Conservation (phyloP, 2,113 vertebrate species). For the Eurypyga helias region DNA sequence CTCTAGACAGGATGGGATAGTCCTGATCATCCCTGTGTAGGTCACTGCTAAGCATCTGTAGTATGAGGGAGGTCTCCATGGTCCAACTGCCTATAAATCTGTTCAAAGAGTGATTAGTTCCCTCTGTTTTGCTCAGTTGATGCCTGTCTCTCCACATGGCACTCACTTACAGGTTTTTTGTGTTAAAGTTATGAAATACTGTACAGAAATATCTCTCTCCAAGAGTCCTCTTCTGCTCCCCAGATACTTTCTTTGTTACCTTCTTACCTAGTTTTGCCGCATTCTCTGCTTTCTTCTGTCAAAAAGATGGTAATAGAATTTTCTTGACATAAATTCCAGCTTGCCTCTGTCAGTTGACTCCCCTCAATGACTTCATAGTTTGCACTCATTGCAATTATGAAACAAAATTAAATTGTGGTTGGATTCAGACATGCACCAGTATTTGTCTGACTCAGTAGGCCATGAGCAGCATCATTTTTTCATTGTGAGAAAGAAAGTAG, state of each 20-base stretch:
- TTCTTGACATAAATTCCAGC: background rate
- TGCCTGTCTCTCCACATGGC: background rate
- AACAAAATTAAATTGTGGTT: background rate
- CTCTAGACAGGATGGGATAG: background rate
- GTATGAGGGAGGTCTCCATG: background rate
- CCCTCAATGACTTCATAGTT: background rate
- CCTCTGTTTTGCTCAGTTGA: background rate
- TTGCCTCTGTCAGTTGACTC: background rate
- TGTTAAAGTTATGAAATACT: background rate
- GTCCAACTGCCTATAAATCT: background rate
- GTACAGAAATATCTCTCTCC: background rate
- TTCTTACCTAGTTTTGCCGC: background rate
- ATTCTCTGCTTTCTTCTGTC: background rate
- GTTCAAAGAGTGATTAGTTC: background rate
- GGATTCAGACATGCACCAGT: background rate
- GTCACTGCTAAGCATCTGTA: background rate
- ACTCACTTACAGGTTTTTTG: fast-evolving
- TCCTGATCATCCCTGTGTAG: background rate
- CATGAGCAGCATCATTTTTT: background rate
- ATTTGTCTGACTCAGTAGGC: background rate
- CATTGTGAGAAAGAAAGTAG: background rate
- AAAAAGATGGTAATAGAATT: background rate
- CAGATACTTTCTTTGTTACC: background rate
- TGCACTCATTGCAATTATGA: background rate
- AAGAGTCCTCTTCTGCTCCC: background rate